Conservation (phyloP, 2,888 invertebrate species). For the Onchidella celtica region DNA sequence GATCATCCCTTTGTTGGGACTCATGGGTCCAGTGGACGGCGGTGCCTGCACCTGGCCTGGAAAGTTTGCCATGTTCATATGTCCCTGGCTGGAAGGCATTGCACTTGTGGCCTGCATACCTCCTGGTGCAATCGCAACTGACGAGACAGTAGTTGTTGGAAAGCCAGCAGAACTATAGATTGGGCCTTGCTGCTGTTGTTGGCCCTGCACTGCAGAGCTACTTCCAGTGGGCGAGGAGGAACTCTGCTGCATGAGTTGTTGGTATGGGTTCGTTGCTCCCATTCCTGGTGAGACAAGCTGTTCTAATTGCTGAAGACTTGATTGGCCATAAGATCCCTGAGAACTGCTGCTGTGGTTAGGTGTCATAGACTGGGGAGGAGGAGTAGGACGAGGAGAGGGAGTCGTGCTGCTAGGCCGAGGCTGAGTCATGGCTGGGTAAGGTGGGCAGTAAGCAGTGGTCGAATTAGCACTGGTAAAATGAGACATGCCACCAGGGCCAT, state of each 20-base stretch:
- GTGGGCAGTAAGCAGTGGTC: conserved; percentile 54
- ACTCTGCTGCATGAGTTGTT: conserved; percentile 57
- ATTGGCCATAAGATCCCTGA: conserved; percentile 65
- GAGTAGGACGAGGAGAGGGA: conserved; percentile 67
- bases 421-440: conserved; percentile 55
- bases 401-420: conserved; percentile 58
- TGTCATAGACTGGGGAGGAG: conserved; percentile 60
- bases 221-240: conserved; percentile 47
- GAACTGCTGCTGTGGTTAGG: conserved; percentile 57
- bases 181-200: conserved; percentile 41
- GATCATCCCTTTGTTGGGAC: conserved; percentile 57
- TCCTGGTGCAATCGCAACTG: conserved; percentile 49
- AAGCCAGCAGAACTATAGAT: conserved; percentile 57
- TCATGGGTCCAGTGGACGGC: conserved; percentile 56
- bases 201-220: conserved; percentile 31
- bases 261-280: conserved; percentile 57
- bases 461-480: conserved; percentile 68
- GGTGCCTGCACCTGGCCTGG: conserved; percentile 13
- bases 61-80: conserved; percentile 21
- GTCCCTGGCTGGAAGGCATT: conserved; percentile 15
- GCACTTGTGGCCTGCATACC: conserved; percentile 38
- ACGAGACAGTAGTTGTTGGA: conserved; percentile 56
- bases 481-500: conserved; percentile 55
- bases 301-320: conserved; percentile 63
- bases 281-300: conserved; percentile 65